Evolutionary conservation across 2,888 invertebrate genomes (phyloP), one percentile per base, ranked within the genome.

Genomic region (Lasioglossum calceatum): DNA sequence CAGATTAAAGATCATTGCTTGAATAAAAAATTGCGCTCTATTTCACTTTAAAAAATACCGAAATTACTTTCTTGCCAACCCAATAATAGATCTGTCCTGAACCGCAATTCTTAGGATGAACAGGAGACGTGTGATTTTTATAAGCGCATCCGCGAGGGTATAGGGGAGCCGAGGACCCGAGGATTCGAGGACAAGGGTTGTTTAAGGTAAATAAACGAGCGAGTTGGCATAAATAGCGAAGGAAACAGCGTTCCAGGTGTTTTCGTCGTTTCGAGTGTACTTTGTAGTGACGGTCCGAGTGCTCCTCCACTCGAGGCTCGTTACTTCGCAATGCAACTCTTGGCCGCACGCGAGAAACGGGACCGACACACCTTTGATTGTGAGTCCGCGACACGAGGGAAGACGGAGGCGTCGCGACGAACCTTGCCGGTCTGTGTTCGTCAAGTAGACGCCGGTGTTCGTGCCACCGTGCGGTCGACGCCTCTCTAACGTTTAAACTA

Each of bases 191-290:
- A 4, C 36, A 75, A 81, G 50, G 47, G 74, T 84, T 85, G 88
- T 89, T 90, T 81, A 88, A 88, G 86, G 88, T 89, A 92, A 93
- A 92, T 89, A 91, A 58, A 75, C 67, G 72, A 61, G 73, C 61
- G 12, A 74, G 70, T 67, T 73, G 90, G 89, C 92, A 91, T 92
- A 92, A 93, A 93, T 92, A 92, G 92, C 89, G 90, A 90, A 78
- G 79, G 91, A 90, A 91, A 91, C 90, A 92, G 89, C 92, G 92
- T 93, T 93, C 92, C 90, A 91, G 92, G 92, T 93, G 91, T 92
- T 93, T 93, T 89, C 91, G 90, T 84, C 88, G 87, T 91, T 89
- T 79, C 89, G 82, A 89, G 89, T 87, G 92, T 88, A 88, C 91
- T 90, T 89, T 81, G 81, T 86, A 92, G 92, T 90, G 89, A 88